These are phyloP conservation scores for Rhabditoides inermis DNA, from an alignment of 2,888 invertebrate species.

Conservation along the genomic window DNA sequence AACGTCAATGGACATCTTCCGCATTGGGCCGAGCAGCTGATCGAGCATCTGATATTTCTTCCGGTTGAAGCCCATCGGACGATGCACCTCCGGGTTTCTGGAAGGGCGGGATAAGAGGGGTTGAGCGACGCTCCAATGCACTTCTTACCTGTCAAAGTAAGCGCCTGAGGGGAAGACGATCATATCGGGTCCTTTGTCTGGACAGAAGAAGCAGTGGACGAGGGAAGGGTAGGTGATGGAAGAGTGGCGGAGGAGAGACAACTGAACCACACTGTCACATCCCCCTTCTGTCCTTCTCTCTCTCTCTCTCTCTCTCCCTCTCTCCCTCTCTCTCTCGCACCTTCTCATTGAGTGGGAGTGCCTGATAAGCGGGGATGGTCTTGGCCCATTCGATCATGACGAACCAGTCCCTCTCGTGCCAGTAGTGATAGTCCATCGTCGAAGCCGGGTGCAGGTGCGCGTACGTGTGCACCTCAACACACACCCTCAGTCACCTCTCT, in stretches of 20 bases:
- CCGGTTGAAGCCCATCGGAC: constrained; percentile 31
- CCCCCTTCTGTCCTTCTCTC: too few relatives aligned
- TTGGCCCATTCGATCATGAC: constrained; percentile 52
- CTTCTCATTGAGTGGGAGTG: constrained; percentile 35
- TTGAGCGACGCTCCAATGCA: neutral
- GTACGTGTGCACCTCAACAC: too few relatives aligned
- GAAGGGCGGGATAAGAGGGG: too few relatives aligned
- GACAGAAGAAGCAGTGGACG: constrained; percentile 48
- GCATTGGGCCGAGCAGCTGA: constrained; percentile 45
- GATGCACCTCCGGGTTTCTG: neutral
- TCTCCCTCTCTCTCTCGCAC: too few relatives aligned
- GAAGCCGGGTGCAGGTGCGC: too few relatives aligned
- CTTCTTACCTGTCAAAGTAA: constrained; percentile 31
- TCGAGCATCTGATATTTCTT: constrained; percentile 48
- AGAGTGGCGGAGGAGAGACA: constrained; percentile 46
- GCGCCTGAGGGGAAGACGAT: constrained; percentile 50
- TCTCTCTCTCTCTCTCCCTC: too few relatives aligned
- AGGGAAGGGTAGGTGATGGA: constrained; percentile 49
- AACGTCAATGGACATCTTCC: constrained; percentile 40
- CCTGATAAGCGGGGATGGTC: constrained; percentile 40
- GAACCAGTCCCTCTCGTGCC: constrained; percentile 46
- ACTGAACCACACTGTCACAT: constrained; percentile 21
- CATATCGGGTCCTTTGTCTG: constrained; percentile 43
- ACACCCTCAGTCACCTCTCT: too few relatives aligned
- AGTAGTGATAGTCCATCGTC: constrained; percentile 39